These are phyloP conservation scores for Drosophila burlai DNA, from an alignment of 1,140 invertebrate genomes.

Conservation along the genomic window DNA sequence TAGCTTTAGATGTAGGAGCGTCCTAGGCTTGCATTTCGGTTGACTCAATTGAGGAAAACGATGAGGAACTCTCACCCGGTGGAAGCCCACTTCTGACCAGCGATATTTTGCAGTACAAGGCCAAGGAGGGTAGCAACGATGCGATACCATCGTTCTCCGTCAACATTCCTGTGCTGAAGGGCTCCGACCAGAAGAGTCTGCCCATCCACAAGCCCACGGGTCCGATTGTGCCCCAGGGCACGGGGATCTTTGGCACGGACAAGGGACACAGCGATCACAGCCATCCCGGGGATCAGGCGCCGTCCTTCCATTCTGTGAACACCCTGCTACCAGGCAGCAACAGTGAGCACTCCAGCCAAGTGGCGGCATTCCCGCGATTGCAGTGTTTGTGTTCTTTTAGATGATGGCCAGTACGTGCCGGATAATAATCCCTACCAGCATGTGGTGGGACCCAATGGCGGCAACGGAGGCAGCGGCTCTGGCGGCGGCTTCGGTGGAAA, in stretches of 20 bases:
- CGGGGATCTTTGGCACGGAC: slow-evolving; percentile 75
- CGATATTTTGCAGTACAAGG: slow-evolving; percentile 69
- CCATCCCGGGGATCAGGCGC: slow-evolving; percentile 70
- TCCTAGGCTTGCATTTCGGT: background rate
- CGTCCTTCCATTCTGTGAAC: slow-evolving; percentile 71
- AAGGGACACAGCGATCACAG: slow-evolving; percentile 73
- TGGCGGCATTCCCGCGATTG: slow-evolving; percentile 4
- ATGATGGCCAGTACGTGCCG: slow-evolving; percentile 67
- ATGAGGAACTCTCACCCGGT: background rate
- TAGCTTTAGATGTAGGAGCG: background rate
- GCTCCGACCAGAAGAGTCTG: slow-evolving; percentile 72
- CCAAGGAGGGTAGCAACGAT: slow-evolving; percentile 41
- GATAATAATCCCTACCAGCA: slow-evolving; percentile 66
- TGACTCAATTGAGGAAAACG: background rate
- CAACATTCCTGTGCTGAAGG: slow-evolving; percentile 55
- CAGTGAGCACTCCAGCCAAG: slow-evolving; percentile 60
- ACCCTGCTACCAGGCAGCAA: slow-evolving; percentile 61
- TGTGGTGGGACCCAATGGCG: slow-evolving; percentile 67
- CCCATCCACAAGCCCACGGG: slow-evolving; percentile 53
- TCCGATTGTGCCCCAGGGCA: slow-evolving; percentile 43
- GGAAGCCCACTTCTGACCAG: slow-evolving; percentile 5
- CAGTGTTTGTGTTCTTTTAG: slow-evolving; percentile 80
- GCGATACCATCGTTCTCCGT: slow-evolving; percentile 41
- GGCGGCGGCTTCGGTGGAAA: slow-evolving; percentile 51
- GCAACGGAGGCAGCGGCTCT: slow-evolving; percentile 49